These are phyloP conservation scores for Rhinichthys osculus DNA, from an alignment of 2,797 vertebrate genomes.

Conservation along the genomic window DNA sequence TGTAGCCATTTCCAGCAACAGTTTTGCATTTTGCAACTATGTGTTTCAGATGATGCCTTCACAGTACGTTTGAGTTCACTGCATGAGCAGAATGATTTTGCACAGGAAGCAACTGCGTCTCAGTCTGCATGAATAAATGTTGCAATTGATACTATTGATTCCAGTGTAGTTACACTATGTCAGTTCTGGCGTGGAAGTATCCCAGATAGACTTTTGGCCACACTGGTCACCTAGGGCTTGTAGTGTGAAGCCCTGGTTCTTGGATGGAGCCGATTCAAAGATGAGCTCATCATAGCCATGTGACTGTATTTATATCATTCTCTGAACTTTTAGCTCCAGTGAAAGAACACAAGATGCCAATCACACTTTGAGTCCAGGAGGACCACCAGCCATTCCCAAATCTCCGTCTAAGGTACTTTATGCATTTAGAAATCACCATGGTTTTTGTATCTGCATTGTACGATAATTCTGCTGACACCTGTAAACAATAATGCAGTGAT, in stretches of 20 bases:
- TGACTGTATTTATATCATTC: background rate
- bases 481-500: background rate
- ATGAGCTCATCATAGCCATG: background rate
- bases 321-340: constrained; percentile 64
- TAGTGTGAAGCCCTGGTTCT: constrained; percentile 20
- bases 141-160: constrained; percentile 3
- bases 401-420: constrained; percentile 93
- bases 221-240: constrained; percentile 33
- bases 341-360: constrained; percentile 86
- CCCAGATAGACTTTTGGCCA: background rate
- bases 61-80: constrained; percentile 22
- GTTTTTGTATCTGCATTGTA: background rate
- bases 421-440: background rate
- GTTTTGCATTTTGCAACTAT: constrained; percentile 14
- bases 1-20: background rate
- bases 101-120: constrained; percentile 30
- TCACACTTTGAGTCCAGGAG: constrained; percentile 87
- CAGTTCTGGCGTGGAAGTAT: constrained; percentile 17
- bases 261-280: constrained; percentile 42
- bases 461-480: background rate
- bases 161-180: background rate
- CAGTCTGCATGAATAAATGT: constrained; percentile 50
- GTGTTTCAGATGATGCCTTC: constrained; percentile 36
- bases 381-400: constrained; percentile 87
- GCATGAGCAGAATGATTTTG: constrained; percentile 54